These are phyloP conservation scores for Calidris pugnax DNA, from an alignment of 2,113 vertebrate genomes.

Conservation along the genomic window DNA sequence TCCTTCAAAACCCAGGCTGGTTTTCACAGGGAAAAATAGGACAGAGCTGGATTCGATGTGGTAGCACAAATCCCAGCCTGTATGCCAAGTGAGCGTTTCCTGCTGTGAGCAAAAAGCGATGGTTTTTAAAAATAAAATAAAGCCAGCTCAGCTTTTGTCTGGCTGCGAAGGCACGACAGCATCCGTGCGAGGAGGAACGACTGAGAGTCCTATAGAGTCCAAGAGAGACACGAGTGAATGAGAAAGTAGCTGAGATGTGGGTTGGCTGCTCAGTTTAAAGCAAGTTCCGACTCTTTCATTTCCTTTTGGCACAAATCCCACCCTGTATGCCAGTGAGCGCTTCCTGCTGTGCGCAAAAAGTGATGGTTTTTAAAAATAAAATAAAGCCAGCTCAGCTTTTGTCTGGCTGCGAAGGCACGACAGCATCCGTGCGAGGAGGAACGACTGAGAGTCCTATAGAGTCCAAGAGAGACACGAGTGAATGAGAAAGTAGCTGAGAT, in stretches of 20 bases:
- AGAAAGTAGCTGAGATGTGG: background rate
- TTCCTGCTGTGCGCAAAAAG: background rate
- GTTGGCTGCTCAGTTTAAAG: background rate
- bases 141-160: background rate
- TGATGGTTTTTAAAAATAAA: background rate
- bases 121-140: background rate
- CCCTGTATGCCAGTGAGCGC: accelerated
- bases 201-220: background rate
- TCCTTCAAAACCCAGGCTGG: background rate
- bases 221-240: accelerated
- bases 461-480: background rate
- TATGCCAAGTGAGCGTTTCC: accelerated
- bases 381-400: background rate
- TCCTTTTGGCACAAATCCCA: background rate
- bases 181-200: background rate
- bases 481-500: background rate
- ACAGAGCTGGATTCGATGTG: background rate
- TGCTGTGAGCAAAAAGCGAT: background rate
- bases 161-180: accelerated
- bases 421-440: background rate
- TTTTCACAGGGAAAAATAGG: background rate
- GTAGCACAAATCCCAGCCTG: background rate
- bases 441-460: background rate
- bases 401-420: accelerated
- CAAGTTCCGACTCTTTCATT: accelerated